These are phyloP conservation scores for Eudemis profundana DNA, from an alignment of 2,888 invertebrate genomes.

Conservation along the genomic window DNA sequence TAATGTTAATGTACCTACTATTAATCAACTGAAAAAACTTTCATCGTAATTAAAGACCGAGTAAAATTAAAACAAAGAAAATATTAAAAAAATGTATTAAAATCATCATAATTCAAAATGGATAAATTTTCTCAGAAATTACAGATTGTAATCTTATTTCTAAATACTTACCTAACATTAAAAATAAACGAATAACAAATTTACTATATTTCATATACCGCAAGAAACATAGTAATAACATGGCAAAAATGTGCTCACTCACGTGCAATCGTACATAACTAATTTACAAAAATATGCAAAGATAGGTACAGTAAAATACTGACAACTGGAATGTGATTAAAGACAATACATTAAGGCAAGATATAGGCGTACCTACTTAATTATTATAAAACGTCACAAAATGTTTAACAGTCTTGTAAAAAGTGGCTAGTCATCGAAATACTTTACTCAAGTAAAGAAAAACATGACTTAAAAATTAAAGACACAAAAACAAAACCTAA, in stretches of 20 bases:
- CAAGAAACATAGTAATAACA: constrained; percentile 21
- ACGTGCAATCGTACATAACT: neutral
- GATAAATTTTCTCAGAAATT: neutral
- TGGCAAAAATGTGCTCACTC: constrained; percentile 16
- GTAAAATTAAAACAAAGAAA: neutral
- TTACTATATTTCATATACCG: constrained; percentile 20
- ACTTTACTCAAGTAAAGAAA: too few species aligned
- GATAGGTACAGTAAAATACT: neutral
- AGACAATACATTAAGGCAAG: constrained; percentile 2
- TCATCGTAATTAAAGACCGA: too few species aligned
- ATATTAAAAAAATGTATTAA: constrained; percentile 17
- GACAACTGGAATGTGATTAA: constrained; percentile 18
- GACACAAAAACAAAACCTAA: too few species aligned
- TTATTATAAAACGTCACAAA: neutral
- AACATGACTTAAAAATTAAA: too few species aligned
- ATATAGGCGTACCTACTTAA: neutral
- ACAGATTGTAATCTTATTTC: constrained; percentile 13
- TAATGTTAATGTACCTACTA: too few species aligned
- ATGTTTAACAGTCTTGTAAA: too few species aligned
- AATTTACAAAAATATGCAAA: neutral
- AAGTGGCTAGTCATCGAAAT: too few species aligned
- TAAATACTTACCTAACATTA: neutral
- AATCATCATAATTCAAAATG: constrained; percentile 3
- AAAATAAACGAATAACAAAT: constrained; percentile 17
- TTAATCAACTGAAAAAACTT: too few species aligned